phyloP scores from a whole-genome alignment of 2,797 vertebrate genomes.

The Malacoraja senta region DNA sequence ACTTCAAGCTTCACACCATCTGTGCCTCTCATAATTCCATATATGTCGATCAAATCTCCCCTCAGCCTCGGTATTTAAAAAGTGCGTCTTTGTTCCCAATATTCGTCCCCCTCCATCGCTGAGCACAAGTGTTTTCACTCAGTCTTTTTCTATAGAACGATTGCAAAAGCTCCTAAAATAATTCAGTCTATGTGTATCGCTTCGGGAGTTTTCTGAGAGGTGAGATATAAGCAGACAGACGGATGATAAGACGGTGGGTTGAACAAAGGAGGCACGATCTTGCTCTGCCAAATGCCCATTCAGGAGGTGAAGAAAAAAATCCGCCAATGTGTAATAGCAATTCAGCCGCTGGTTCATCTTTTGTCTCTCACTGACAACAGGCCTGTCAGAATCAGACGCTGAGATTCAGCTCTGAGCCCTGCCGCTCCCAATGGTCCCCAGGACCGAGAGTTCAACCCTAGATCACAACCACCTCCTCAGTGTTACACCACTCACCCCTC shows the following conservation, averaged over 20 bases:
- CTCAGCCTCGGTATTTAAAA: no score
- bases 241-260: background rate
- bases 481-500: background rate
- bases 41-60: no score
- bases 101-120: background rate
- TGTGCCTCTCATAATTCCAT: no score
- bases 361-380: background rate
- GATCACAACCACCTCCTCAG: background rate
- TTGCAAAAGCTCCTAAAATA: background rate
- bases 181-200: background rate
- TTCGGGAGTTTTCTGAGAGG: background rate
- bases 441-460: background rate
- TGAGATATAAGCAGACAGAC: background rate
- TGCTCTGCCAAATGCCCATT: background rate
- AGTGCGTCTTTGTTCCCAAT: background rate
- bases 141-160: background rate
- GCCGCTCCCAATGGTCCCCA: background rate
- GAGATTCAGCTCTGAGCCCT: background rate
- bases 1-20: no score
- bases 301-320: background rate
- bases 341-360: background rate
- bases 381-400: background rate
- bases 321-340: background rate
- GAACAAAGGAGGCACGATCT: background rate
- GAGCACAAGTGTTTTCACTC: background rate